phyloP scores from a whole-genome alignment of 2,797 vertebrate genomes.

The Octomys mimax region DNA sequence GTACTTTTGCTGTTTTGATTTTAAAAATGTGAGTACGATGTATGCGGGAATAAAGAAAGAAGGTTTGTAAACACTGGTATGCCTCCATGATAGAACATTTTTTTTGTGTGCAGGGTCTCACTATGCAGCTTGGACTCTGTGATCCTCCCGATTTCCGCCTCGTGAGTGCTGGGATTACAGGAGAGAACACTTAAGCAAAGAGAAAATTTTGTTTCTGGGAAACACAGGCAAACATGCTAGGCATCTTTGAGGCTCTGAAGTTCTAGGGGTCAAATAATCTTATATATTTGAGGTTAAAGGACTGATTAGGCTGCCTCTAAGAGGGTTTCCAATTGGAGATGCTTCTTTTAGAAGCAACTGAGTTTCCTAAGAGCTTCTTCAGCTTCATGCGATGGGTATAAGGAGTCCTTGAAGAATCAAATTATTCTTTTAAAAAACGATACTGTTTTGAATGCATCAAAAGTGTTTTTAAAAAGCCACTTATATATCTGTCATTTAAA shows the following conservation, averaged over 20 bases:
- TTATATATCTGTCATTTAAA: slow-evolving; percentile 53
- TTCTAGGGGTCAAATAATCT: neutral
- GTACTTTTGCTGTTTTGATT: neutral
- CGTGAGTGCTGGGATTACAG: too few relatives aligned
- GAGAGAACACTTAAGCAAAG: neutral
- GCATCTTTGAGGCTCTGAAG: neutral
- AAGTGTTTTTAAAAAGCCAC: neutral
- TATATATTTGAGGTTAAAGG: slow-evolving; percentile 46
- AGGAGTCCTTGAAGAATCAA: slow-evolving; percentile 49
- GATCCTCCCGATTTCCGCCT: too few relatives aligned
- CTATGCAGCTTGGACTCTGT: too few relatives aligned
- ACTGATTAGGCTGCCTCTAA: neutral
- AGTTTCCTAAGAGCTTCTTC: slow-evolving; percentile 75
- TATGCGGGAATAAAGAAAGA: neutral
- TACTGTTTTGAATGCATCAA: neutral
- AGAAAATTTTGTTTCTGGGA: slow-evolving; percentile 4
- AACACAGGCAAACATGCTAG: neutral
- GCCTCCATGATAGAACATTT: neutral
- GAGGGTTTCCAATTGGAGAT: slow-evolving; percentile 55
- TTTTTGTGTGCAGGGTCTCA: too few relatives aligned
- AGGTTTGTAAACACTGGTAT: neutral
- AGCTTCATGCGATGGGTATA: slow-evolving; percentile 66
- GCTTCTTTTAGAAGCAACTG: slow-evolving; percentile 67
- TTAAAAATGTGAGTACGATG: neutral
- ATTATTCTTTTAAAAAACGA: slow-evolving; percentile 16